Conservation (phyloP, 2,888 invertebrate species). For the Gymnoscelis rufifasciata region DNA sequence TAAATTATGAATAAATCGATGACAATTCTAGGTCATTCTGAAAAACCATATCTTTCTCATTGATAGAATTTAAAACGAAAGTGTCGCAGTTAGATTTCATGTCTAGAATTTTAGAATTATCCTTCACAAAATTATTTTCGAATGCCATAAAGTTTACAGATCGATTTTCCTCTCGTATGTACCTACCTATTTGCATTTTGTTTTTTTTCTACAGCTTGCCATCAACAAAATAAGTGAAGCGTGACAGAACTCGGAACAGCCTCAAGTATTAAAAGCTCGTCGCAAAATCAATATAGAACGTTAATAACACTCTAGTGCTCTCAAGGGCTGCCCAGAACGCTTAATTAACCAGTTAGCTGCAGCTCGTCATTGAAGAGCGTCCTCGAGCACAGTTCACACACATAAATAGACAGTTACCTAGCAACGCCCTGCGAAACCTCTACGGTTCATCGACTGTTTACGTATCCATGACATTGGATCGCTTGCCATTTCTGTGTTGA, state of each 20-base stretch:
- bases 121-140: too few relatives aligned
- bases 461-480: slow-evolving; percentile 59
- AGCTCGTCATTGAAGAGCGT: slow-evolving; percentile 17
- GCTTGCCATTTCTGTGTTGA: slow-evolving; percentile 36
- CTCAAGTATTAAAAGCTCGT: slow-evolving; percentile 19
- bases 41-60: too few relatives aligned
- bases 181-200: too few relatives aligned
- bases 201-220: too few relatives aligned
- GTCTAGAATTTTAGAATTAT: too few relatives aligned
- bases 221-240: slow-evolving; percentile 7
- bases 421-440: slow-evolving; percentile 55
- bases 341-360: slow-evolving; percentile 35
- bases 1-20: too few relatives aligned
- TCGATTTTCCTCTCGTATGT: too few relatives aligned
- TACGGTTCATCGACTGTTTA: slow-evolving; percentile 48
- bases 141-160: too few relatives aligned
- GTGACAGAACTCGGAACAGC: slow-evolving; percentile 8
- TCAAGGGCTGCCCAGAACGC: slow-evolving; percentile 28
- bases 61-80: too few relatives aligned
- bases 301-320: slow-evolving; percentile 44
- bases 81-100: too few relatives aligned
- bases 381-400: slow-evolving; percentile 20
- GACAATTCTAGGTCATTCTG: too few relatives aligned
- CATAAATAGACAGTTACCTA: slow-evolving; percentile 59
- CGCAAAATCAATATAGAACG: slow-evolving; percentile 35